phyloP scores from a whole-genome alignment of 2,113 vertebrate genomes.

The Sylvia atricapilla region DNA sequence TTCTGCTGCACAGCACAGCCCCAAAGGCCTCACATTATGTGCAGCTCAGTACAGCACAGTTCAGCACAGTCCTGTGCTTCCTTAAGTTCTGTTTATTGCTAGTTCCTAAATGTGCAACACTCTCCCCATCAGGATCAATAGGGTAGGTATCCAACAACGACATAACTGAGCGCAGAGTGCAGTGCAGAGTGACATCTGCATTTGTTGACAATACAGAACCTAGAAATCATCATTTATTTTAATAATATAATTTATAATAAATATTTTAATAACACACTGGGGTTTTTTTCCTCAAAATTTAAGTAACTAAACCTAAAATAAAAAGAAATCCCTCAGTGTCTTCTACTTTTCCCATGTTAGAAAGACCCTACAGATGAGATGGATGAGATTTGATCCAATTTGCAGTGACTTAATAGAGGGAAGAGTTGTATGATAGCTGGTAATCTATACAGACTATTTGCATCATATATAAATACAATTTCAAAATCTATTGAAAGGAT shows the following conservation, averaged over 20 bases:
- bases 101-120: neutral
- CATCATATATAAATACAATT: slow-evolving; percentile 2
- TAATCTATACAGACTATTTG: neutral
- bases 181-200: neutral
- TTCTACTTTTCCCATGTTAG: neutral
- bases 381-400: neutral
- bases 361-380: neutral
- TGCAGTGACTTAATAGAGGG: neutral
- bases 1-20: too few species aligned
- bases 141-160: neutral
- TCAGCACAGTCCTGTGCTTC: neutral
- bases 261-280: neutral
- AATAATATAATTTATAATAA: neutral
- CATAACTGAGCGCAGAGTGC: neutral
- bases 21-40: neutral
- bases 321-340: neutral
- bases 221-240: neutral
- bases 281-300: neutral
- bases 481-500: neutral
- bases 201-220: neutral
- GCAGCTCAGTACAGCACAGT: neutral
- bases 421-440: neutral
- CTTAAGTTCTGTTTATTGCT: neutral
- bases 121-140: neutral
- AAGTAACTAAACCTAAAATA: neutral